Percentiles rank a stretch among this genome's conserved stretches.
Evolutionary conservation across 1,140 invertebrate genomes (phyloP).

Genomic region (Hyphantria cunea): DNA sequence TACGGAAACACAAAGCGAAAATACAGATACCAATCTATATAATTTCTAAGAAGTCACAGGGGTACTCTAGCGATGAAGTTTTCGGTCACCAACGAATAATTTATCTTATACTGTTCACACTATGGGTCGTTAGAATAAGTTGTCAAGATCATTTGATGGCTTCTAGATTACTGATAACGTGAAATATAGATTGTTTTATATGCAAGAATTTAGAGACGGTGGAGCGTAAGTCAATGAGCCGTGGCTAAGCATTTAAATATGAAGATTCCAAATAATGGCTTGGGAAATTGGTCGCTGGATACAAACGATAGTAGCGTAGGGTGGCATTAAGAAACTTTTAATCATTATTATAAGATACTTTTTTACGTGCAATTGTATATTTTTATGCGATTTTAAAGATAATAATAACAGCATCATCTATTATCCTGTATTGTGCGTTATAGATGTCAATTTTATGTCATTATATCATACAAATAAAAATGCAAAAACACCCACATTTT

Average conservation of each 20-base stretch:
- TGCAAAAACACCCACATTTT: conserved; percentile 15
- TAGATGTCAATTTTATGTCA: conserved; percentile 22
- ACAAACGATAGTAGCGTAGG: no score
- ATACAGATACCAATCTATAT: conserved; percentile 64
- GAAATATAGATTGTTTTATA: conserved; percentile 60
- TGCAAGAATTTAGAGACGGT: conserved; percentile 59
- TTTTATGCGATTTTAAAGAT: neutral
- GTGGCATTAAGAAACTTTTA: no score
- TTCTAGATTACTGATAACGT: conserved; percentile 54
- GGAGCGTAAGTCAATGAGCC: conserved; percentile 58
- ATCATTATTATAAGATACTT: neutral
- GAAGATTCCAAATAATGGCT: conserved; percentile 6
- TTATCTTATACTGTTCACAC: conserved; percentile 74
- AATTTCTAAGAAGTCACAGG: conserved; percentile 67
- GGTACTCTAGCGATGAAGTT: conserved; percentile 48
- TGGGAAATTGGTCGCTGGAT: neutral
- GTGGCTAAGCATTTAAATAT: conserved; percentile 38
- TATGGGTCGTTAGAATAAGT: conserved; percentile 55
- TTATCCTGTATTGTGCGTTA: conserved; percentile 16
- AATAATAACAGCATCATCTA: conserved; percentile 6
- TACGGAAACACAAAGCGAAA: conserved; percentile 63
- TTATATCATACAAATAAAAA: conserved; percentile 13
- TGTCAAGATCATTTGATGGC: conserved; percentile 54
- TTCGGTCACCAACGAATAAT: conserved; percentile 56
- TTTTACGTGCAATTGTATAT: neutral